These are phyloP conservation scores for Okamejei kenojei DNA, from an alignment of 2,797 vertebrate genomes.

Conservation along the genomic window DNA sequence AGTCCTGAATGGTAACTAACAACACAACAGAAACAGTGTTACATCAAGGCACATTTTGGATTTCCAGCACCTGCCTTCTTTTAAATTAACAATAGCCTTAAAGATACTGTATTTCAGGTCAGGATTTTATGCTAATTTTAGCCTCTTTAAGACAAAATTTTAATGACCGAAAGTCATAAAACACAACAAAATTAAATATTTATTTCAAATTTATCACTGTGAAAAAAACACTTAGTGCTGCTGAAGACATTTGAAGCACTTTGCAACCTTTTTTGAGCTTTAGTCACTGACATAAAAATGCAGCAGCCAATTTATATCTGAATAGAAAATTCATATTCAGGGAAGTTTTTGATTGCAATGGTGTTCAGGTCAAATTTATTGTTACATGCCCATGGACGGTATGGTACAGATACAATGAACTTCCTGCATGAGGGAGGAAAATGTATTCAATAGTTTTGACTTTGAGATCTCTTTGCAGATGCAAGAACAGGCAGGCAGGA, in stretches of 20 bases:
- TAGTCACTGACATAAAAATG: neutral
- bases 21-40: neutral
- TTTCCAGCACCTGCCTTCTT: no score
- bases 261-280: neutral
- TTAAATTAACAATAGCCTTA: neutral
- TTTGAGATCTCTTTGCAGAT: neutral
- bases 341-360: neutral
- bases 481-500: neutral
- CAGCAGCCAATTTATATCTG: neutral
- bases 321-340: neutral
- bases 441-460: neutral
- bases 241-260: neutral
- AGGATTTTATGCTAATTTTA: neutral
- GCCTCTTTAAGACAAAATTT: neutral
- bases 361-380: no score
- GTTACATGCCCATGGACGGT: no score
- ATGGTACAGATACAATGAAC: no score
- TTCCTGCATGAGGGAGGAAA: neutral
- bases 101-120: neutral
- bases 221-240: neutral
- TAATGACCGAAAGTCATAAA: no score
- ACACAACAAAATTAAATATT: neutral
- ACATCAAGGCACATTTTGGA: no score
- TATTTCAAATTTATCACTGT: neutral
- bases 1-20: neutral